phyloP scores from a whole-genome alignment of 2,113 vertebrate genomes.

The Labrus mixtus region DNA sequence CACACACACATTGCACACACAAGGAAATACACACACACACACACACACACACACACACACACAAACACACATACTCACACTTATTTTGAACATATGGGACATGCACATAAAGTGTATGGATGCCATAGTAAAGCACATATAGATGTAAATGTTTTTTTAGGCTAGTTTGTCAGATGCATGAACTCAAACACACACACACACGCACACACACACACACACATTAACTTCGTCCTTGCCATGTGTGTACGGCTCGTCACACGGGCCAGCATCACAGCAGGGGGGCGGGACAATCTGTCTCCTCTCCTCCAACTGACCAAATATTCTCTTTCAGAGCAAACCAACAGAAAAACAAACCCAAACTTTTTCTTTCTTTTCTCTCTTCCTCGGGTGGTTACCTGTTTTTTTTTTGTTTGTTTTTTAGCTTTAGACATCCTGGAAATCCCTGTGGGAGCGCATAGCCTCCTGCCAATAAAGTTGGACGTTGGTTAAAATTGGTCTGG shows the following conservation, averaged over 20 bases:
- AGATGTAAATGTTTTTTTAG: no score
- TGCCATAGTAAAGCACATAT: neutral
- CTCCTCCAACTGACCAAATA: slow-evolving; percentile 34
- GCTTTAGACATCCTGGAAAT: neutral
- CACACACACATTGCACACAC: neutral
- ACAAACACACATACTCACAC: no score
- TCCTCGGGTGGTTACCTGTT: neutral
- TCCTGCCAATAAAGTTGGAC: slow-evolving; percentile 10
- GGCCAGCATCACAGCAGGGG: slow-evolving; percentile 46
- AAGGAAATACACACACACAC: no score
- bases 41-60: neutral
- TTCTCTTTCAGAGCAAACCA: slow-evolving; percentile 21
- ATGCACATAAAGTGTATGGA: neutral
- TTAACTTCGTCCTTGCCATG: slow-evolving; percentile 25
- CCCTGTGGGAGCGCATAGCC: no score
- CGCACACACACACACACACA: neutral
- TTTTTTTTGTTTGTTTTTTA: neutral
- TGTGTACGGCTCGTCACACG: slow-evolving; percentile 25
- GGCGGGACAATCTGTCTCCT: slow-evolving; percentile 47
- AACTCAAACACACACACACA: neutral
- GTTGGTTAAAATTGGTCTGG: neutral
- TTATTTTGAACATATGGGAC: neutral
- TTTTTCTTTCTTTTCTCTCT: neutral
- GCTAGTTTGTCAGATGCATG: neutral
- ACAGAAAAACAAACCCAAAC: neutral